Evolutionary conservation across 2,797 vertebrate species (phyloP).

Genomic region (Setipinna tenuifilis): DNA sequence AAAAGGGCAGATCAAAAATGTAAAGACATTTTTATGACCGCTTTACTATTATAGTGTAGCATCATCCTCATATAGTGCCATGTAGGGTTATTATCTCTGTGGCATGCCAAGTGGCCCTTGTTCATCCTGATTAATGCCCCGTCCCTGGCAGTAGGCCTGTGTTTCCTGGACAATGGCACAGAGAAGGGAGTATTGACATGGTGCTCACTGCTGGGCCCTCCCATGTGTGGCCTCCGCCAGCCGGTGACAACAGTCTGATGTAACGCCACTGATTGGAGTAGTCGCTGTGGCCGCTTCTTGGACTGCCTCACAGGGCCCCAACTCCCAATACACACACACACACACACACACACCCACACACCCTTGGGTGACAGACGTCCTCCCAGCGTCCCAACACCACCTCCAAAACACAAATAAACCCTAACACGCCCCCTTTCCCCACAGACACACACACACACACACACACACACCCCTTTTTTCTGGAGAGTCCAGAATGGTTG

Average conservation of each 20-base stretch:
- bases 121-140: background rate
- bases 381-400: too few species aligned
- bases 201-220: background rate
- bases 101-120: background rate
- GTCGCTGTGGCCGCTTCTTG: background rate
- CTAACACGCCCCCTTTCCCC: too few species aligned
- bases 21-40: background rate
- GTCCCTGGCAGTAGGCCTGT: background rate
- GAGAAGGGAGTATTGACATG: background rate
- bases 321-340: too few species aligned
- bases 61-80: too few species aligned
- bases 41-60: background rate
- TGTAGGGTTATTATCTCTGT: background rate
- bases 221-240: background rate
- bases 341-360: too few species aligned
- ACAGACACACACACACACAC: too few species aligned
- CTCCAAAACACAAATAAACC: too few species aligned
- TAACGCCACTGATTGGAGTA: background rate
- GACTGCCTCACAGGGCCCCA: background rate
- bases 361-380: background rate
- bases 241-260: background rate
- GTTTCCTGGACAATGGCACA: background rate
- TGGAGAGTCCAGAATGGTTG: background rate
- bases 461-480: background rate
- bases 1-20: background rate